A percentile compares a stretch with the other conserved stretches of the same genome.
These are phyloP conservation scores for Trissolcus basalis DNA, from an alignment of 1,140 invertebrate genomes.

Conservation along the genomic window DNA sequence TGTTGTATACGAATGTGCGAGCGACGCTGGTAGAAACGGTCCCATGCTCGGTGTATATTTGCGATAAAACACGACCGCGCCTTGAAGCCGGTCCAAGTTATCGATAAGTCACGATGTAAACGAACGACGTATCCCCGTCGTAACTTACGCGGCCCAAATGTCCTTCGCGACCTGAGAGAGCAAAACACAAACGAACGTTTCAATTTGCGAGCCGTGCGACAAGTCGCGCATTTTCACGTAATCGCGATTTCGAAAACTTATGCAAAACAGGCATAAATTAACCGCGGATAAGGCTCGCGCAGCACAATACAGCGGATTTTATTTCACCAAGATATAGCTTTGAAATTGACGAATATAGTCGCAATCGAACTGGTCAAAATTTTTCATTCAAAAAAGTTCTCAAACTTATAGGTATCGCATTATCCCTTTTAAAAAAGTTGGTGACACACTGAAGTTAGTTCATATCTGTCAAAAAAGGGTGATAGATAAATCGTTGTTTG, in stretches of 20 bases:
- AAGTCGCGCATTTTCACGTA: constrained; percentile 9
- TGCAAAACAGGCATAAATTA: too few species aligned
- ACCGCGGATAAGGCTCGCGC: too few species aligned
- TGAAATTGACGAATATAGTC: too few species aligned
- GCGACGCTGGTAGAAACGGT: constrained; percentile 21
- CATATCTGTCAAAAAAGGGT: too few species aligned
- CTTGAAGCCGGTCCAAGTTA: constrained; percentile 21
- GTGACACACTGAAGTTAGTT: too few species aligned
- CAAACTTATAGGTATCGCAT: too few species aligned
- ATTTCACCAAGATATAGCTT: too few species aligned
- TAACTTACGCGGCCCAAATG: constrained; percentile 23
- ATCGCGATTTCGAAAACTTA: not conserved
- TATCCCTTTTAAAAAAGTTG: too few species aligned
- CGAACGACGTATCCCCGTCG: constrained; percentile 28
- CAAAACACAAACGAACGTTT: constrained; percentile 20
- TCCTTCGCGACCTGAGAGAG: constrained; percentile 7
- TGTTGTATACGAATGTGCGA: constrained; percentile 31
- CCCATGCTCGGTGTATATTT: constrained; percentile 39
- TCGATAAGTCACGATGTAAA: constrained; percentile 51
- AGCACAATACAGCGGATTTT: too few species aligned
- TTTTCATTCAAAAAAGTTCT: too few species aligned
- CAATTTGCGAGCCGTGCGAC: constrained; percentile 28
- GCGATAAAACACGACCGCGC: constrained; percentile 46
- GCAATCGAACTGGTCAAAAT: too few species aligned
- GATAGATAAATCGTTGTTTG: too few species aligned